A percentile compares a stretch with the other conserved stretches of the same genome.
Conservation (phyloP, 2,113 vertebrate genomes). For the Malaclemys terrapin region DNA sequence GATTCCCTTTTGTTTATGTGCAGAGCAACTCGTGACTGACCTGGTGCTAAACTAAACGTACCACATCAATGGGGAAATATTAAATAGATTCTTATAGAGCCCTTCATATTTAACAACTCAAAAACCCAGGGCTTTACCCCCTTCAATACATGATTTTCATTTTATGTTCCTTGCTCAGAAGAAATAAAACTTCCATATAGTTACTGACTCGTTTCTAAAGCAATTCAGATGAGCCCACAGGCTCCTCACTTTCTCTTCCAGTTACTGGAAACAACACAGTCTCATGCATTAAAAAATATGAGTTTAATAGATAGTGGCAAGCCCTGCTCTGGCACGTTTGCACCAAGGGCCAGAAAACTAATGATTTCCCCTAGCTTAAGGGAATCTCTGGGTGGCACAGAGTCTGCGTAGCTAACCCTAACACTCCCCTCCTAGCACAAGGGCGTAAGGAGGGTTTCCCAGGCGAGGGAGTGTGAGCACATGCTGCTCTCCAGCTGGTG, state of each 20-base stretch:
- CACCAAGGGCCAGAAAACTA: neutral
- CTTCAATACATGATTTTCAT: slow-evolving; percentile 24
- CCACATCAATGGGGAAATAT: neutral
- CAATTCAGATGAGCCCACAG: neutral
- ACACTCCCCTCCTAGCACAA: neutral
- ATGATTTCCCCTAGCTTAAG: neutral
- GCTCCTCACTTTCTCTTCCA: neutral
- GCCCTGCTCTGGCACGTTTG: neutral
- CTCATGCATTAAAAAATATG: neutral
- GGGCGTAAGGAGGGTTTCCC: rapidly evolving
- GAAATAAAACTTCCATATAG: neutral
- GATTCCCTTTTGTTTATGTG: neutral
- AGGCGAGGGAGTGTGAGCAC: neutral
- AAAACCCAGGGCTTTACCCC: slow-evolving; percentile 29
- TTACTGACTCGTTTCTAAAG: neutral
- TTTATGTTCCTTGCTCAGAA: neutral
- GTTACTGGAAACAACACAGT: neutral
- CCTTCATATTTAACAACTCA: neutral
- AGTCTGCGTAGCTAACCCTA: neutral
- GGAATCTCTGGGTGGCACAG: neutral
- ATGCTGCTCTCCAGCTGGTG: neutral
- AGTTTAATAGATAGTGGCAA: neutral
- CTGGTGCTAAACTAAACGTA: neutral
- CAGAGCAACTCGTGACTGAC: neutral
- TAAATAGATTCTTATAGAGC: neutral